phyloP scores from a whole-genome alignment of 2,888 invertebrate species.

The Scaptomyza tumidula region DNA sequence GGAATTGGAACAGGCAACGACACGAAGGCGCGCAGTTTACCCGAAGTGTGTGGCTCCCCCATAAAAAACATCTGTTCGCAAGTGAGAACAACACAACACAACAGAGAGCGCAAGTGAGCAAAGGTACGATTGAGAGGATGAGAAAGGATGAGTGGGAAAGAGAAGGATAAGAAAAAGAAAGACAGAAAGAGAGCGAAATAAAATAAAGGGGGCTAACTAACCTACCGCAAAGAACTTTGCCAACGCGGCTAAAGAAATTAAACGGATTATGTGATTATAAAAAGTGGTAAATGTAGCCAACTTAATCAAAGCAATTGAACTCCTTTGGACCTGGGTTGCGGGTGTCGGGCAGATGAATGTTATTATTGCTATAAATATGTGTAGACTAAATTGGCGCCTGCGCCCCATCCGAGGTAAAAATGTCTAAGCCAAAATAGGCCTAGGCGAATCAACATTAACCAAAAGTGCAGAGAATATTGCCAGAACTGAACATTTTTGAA shows the following conservation, averaged over 20 bases:
- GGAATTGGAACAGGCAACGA: conserved; percentile 62
- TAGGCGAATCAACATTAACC: conserved; percentile 75
- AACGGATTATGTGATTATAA: conserved; percentile 40
- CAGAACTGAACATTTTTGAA: conserved; percentile 53
- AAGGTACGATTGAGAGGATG: conserved; percentile 1
- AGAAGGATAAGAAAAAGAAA: too few species aligned
- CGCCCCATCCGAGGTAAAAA: conserved; percentile 51
- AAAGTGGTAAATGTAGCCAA: conserved; percentile 52
- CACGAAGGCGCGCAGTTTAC: conserved; percentile 41
- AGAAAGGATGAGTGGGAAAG: too few species aligned
- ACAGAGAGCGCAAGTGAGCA: conserved; percentile 1
- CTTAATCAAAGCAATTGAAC: conserved; percentile 34
- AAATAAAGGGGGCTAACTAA: conserved; percentile 56
- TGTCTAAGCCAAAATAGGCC: conserved; percentile 65
- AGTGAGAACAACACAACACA: conserved; percentile 32
- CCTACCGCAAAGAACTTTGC: conserved; percentile 67
- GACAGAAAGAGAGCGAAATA: neutral
- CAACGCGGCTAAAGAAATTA: conserved; percentile 47
- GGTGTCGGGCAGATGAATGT: neutral
- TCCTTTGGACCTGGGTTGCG: neutral
- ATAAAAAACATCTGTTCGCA: conserved; percentile 54
- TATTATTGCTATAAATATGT: conserved; percentile 7
- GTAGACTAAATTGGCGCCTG: conserved; percentile 63
- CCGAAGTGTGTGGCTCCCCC: conserved; percentile 31
- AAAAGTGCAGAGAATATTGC: conserved; percentile 63